Evolutionary conservation across 2,797 vertebrate species (phyloP).

Genomic region (Hemitrygon akajei): DNA sequence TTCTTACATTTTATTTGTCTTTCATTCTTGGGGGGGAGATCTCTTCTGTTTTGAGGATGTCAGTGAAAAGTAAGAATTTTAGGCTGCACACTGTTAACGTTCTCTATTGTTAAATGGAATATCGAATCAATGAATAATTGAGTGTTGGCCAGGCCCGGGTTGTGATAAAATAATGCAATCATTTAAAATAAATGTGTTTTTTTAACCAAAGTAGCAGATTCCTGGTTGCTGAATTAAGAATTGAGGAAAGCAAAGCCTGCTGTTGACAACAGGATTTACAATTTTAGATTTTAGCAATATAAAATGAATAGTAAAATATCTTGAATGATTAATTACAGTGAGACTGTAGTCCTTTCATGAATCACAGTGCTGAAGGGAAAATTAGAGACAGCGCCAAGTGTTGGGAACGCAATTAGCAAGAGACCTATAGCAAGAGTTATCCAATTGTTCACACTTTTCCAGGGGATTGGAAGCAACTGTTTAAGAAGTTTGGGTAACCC

Average conservation of each 20-base stretch:
- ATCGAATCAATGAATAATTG: no score
- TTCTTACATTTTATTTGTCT: no score
- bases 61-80: no score
- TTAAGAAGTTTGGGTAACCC: neutral
- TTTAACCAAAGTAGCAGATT: neutral
- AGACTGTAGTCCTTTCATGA: slow-evolving; percentile 11
- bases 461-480: neutral
- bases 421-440: neutral
- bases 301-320: neutral
- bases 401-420: neutral
- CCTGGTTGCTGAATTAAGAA: neutral
- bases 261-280: neutral
- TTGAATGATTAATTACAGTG: slow-evolving; percentile 13
- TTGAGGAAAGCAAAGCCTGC: neutral
- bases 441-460: neutral
- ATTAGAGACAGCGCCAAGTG: neutral
- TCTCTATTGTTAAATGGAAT: no score
- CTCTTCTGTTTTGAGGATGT: no score
- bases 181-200: neutral
- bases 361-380: neutral
- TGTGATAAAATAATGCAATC: neutral
- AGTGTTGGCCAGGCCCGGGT: neutral
- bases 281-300: slow-evolving; percentile 12
- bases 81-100: no score
- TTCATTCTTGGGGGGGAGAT: no score